Conservation (phyloP, 2,113 vertebrate genomes). For the Triplophysa rosa region DNA sequence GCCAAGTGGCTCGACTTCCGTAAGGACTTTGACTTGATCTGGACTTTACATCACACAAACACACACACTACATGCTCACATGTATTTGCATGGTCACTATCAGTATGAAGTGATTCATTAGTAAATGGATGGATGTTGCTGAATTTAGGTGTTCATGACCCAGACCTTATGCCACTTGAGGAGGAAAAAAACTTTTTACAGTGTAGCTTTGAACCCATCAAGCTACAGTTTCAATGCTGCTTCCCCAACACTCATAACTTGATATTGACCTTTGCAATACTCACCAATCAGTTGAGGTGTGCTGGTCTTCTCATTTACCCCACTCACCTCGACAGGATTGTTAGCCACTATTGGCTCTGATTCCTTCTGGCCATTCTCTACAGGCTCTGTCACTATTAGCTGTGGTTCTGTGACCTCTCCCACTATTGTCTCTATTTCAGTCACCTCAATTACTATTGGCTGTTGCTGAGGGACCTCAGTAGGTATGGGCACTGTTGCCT, state of each 20-base stretch:
- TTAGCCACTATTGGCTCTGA: slow-evolving; percentile 32
- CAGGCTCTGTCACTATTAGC: slow-evolving; percentile 48
- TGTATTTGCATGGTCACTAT: too few relatives aligned
- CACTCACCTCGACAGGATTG: slow-evolving; percentile 60
- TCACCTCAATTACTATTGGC: slow-evolving; percentile 40
- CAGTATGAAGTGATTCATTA: too few relatives aligned
- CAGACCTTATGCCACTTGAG: too few relatives aligned
- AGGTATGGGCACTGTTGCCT: slow-evolving; percentile 25
- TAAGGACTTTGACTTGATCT: not conserved
- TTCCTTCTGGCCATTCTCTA: slow-evolving; percentile 45
- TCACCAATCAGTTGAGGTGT: slow-evolving; percentile 67
- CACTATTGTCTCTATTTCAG: slow-evolving; percentile 38
- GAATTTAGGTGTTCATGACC: too few relatives aligned
- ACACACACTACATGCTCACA: too few relatives aligned
- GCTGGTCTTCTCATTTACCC: slow-evolving; percentile 63
- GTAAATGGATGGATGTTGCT: too few relatives aligned
- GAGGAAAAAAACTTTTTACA: too few relatives aligned
- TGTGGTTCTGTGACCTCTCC: slow-evolving; percentile 34
- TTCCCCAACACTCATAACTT: slow-evolving; percentile 41
- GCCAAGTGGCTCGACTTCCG: too few relatives aligned
- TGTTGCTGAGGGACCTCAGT: slow-evolving; percentile 27
- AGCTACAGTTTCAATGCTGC: too few relatives aligned
- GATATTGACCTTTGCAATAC: slow-evolving; percentile 62
- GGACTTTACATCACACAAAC: too few relatives aligned
- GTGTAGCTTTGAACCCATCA: not conserved